Evolutionary conservation across 2,113 vertebrate genomes (phyloP).

Genomic region (Cololabis saira): DNA sequence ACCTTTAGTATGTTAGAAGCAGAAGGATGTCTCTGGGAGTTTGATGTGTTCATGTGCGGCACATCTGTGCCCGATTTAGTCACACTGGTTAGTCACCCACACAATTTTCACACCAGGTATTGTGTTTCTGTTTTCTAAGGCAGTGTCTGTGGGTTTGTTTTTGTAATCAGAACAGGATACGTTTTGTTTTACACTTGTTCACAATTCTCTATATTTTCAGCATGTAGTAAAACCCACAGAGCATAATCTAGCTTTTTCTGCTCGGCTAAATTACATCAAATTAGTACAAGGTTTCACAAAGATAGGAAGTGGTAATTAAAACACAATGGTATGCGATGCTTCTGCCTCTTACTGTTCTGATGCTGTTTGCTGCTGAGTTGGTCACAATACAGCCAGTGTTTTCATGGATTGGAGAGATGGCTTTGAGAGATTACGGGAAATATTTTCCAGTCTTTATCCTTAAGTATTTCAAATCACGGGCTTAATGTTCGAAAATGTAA

Average conservation of each 20-base stretch:
- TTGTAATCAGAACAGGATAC: not conserved
- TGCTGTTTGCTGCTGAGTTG: constrained; percentile 10
- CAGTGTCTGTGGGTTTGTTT: not conserved
- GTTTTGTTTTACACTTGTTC: not conserved
- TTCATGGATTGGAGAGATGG: constrained; percentile 43
- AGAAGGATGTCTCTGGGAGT: constrained; percentile 50
- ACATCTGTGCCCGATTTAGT: constrained; percentile 74
- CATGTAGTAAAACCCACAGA: not conserved
- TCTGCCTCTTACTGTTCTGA: constrained; percentile 22
- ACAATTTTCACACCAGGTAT: constrained; percentile 56
- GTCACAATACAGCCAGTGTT: constrained; percentile 61
- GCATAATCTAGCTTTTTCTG: constrained; percentile 15
- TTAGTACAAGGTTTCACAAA: not conserved
- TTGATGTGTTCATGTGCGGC: constrained; percentile 48
- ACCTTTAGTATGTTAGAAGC: not conserved
- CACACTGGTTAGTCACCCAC: constrained; percentile 63
- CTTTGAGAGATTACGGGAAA: constrained; percentile 64
- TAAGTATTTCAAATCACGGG: constrained; percentile 20
- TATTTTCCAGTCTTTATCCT: constrained; percentile 60
- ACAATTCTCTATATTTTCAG: not conserved
- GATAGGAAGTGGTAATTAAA: not conserved
- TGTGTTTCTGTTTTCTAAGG: constrained; percentile 47
- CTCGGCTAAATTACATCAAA: constrained; percentile 2
- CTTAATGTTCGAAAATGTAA: constrained; percentile 32
- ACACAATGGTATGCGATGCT: constrained; percentile 8